Evolutionary conservation across 2,888 invertebrate species (phyloP), one percentile per base, ranked within the genome.

Genomic region (Steromphala cineraria): DNA sequence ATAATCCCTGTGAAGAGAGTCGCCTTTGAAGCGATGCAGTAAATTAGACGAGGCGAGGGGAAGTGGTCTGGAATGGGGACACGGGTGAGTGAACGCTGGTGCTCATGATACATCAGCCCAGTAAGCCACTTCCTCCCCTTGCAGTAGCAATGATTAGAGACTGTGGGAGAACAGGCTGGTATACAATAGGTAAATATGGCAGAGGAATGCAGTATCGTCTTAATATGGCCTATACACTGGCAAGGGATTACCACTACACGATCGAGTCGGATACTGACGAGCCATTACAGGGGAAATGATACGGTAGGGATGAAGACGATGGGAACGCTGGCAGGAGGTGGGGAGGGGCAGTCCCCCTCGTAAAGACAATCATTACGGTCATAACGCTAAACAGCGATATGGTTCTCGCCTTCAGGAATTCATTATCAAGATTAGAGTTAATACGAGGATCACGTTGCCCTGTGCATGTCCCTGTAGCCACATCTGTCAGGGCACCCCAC

Each of bases 351-450:
- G 40, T 36, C 10, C 31, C n/a, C 31, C 19, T 71, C 71, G 28
- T 71, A 71, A 36, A 71, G 71, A 71, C 40, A n/a, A 40, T 31
- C 71, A 71, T 71, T 71, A 71, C 71, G 1, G 36, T 19, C 36
- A 36, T 40, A 31, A 31, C 40, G 71, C 71, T 71, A 71, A 71
- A 71, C 71, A 71, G 31, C 71, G 40, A 31, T 71, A 71, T 71
- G 36, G 36, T 71, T 40, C 36, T 71, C 71, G 40, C 71, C 71
- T 40, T 36, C n/a, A 36, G 71, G 40, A 71, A 71, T 71, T 71
- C 71, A 71, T 71, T 71, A 71, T 71, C 71, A 36, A 71, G 71
- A 71, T 71, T 71, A 71, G 31, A 31, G 36, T 31, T 40, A 71
- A 71, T 71, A 71, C 71, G 15, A 19, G 36, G 31, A 15, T 71